Conservation (phyloP, 2,113 vertebrate genomes). For the Chloropsis cyanopogon region DNA sequence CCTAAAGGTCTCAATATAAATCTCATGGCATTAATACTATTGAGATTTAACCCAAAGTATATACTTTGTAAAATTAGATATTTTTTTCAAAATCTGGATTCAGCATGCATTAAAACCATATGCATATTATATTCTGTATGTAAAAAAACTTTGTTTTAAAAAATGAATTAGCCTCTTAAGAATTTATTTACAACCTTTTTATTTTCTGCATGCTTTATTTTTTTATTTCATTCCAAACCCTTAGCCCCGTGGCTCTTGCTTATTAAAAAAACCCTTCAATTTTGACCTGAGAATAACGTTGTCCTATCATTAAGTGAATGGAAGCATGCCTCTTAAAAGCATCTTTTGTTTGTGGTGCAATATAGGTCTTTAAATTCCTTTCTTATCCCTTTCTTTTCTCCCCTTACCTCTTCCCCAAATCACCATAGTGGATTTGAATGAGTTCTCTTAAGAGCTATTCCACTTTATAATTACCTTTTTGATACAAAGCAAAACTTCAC, state of each 20-base stretch:
- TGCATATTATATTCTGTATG: accelerated
- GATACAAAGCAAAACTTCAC: neutral
- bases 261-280: neutral
- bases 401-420: neutral
- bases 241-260: neutral
- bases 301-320: neutral
- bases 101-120: neutral
- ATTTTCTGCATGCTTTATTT: neutral
- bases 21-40: neutral
- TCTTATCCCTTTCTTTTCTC: neutral
- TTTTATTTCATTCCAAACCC: neutral
- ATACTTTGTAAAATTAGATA: neutral
- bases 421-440: neutral
- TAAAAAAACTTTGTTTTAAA: neutral
- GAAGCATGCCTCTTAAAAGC: neutral
- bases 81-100: neutral
- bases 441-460: neutral
- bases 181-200: neutral
- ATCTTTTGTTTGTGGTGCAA: neutral
- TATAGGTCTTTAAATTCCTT: neutral
- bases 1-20: neutral
- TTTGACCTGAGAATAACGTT: neutral
- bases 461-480: neutral
- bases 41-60: neutral
- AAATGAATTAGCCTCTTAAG: neutral